These are phyloP conservation scores for Drosophila pegasa DNA, from an alignment of 2,888 invertebrate genomes.

Conservation along the genomic window DNA sequence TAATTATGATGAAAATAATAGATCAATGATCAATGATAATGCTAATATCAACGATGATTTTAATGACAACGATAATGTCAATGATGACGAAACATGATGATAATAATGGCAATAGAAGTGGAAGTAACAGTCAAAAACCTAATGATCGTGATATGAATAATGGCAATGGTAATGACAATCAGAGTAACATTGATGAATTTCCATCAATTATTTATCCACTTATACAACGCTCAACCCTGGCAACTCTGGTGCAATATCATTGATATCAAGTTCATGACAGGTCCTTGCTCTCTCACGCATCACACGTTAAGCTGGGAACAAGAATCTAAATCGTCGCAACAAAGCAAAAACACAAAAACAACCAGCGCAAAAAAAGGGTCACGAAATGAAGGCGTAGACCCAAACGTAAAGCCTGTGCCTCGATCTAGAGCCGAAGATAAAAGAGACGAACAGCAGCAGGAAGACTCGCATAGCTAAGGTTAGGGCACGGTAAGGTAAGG, in stretches of 20 bases:
- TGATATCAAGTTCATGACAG: constrained; percentile 71
- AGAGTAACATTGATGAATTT: background rate
- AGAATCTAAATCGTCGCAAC: constrained; percentile 41
- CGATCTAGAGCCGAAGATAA: constrained; percentile 74
- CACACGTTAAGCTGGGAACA: constrained; percentile 27
- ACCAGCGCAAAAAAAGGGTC: constrained; percentile 41
- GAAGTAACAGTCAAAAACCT: background rate
- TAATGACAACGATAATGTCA: background rate
- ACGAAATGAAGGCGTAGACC: constrained; percentile 58
- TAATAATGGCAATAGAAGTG: background rate
- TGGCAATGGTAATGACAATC: background rate
- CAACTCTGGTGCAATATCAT: constrained; percentile 30
- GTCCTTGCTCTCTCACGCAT: constrained; percentile 70
- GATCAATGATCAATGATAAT: background rate
- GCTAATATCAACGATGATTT: background rate
- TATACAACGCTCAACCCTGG: constrained; percentile 7
- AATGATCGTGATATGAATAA: background rate
- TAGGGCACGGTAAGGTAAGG: constrained; percentile 13
- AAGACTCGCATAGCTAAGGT: constrained; percentile 7
- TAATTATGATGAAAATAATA: no score
- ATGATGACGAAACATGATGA: background rate
- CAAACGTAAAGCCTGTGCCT: constrained; percentile 33
- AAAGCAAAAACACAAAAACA: constrained; percentile 8
- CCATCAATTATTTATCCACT: no score
- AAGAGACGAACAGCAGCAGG: constrained; percentile 31